phyloP scores from a whole-genome alignment of 2,888 invertebrate genomes.

The Ctena decussata region DNA sequence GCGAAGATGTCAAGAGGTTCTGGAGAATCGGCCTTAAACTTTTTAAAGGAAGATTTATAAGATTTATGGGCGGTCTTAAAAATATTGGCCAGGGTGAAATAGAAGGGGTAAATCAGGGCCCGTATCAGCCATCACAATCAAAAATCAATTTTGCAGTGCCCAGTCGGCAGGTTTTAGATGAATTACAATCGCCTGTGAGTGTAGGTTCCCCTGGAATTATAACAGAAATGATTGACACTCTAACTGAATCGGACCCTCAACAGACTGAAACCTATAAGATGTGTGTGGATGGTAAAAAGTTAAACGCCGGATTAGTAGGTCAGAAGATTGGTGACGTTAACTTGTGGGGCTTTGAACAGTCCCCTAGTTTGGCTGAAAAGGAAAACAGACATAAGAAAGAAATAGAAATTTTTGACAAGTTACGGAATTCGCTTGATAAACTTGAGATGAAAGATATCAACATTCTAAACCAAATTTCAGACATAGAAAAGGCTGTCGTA shows the following conservation, averaged over 20 bases:
- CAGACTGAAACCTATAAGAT: not conserved
- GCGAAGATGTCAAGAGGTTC: not conserved
- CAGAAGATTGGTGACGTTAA: not conserved
- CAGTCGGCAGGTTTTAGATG: not conserved
- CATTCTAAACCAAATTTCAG: not conserved
- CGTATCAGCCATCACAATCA: not conserved
- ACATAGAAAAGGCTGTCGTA: not conserved
- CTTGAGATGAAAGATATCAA: not conserved
- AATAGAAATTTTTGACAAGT: not conserved
- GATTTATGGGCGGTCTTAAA: not conserved
- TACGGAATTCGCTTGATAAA: not conserved
- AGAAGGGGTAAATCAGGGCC: not conserved
- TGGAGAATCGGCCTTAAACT: not conserved
- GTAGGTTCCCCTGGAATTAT: not conserved
- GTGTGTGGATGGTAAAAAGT: not conserved
- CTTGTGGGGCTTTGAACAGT: not conserved
- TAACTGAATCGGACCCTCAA: not conserved
- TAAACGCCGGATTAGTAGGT: not conserved
- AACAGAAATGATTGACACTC: not conserved
- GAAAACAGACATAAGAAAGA: not conserved
- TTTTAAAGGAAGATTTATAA: not conserved
- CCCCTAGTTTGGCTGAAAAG: not conserved
- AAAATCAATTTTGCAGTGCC: not conserved
- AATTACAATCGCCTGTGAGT: not conserved
- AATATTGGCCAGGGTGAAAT: not conserved